Conservation (phyloP, 2,113 vertebrate genomes). For the Thomomys bottae region DNA sequence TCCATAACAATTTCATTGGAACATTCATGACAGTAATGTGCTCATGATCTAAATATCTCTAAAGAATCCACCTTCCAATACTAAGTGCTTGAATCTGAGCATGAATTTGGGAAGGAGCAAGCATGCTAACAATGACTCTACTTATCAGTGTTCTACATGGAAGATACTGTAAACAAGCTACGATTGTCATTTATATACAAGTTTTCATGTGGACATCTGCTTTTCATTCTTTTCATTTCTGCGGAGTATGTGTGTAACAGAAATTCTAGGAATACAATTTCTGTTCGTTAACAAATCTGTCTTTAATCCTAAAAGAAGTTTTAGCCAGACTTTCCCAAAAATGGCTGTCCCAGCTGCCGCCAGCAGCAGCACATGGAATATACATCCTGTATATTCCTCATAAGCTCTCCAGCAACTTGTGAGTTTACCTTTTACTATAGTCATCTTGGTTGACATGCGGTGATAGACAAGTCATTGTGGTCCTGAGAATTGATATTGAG, state of each 20-base stretch:
- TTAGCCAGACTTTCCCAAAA: background rate
- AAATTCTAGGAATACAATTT: background rate
- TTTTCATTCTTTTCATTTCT: slow-evolving; percentile 8
- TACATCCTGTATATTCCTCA: background rate
- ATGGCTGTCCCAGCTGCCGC: background rate
- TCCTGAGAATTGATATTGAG: background rate
- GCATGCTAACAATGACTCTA: no score
- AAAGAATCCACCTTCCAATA: background rate
- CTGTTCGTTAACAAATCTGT: background rate
- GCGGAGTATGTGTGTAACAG: background rate
- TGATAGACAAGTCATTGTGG: no score
- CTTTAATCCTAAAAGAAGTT: background rate
- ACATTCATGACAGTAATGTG: background rate
- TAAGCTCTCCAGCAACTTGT: background rate
- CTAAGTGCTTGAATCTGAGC: no score
- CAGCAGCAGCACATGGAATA: no score
- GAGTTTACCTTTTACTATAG: no score
- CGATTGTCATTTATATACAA: background rate
- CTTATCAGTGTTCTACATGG: background rate
- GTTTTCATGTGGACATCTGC: background rate
- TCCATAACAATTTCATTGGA: no score
- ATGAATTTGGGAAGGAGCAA: background rate
- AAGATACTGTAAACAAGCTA: background rate
- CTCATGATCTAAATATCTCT: background rate
- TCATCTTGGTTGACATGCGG: background rate